These are phyloP conservation scores for Molossus molossus DNA, from an alignment of 2,797 vertebrate species.

Conservation along the genomic window DNA sequence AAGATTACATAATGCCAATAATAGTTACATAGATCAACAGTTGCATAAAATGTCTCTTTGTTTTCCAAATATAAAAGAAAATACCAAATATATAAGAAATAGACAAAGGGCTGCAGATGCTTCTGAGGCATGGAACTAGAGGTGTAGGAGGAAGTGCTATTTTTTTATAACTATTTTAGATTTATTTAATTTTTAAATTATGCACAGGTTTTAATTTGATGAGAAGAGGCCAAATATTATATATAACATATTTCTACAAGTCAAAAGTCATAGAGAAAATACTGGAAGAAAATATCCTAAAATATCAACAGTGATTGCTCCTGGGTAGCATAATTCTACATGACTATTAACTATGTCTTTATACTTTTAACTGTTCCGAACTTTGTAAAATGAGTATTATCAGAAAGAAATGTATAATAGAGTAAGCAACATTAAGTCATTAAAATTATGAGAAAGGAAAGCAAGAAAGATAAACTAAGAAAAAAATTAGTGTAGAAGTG, in stretches of 20 bases:
- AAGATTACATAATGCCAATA: background rate
- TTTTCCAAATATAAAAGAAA: background rate
- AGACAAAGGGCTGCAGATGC: background rate
- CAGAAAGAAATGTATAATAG: background rate
- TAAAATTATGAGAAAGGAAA: background rate
- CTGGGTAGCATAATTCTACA: background rate
- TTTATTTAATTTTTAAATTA: constrained; percentile 13
- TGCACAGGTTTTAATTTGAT: constrained; percentile 16
- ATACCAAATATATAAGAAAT: constrained; percentile 6
- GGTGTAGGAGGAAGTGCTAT: background rate
- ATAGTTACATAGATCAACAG: background rate
- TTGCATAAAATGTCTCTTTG: background rate
- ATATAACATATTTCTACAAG: background rate
- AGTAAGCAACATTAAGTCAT: background rate
- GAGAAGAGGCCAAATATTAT: background rate
- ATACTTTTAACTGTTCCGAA: background rate
- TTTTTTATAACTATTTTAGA: background rate
- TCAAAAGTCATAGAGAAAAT: background rate
- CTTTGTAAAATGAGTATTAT: background rate
- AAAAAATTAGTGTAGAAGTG: background rate
- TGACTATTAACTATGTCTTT: background rate
- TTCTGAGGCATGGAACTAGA: background rate
- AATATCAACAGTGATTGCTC: background rate
- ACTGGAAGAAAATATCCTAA: background rate
- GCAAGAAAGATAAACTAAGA: background rate